Conservation (phyloP, 1,140 invertebrate genomes). For the Heterodera schachtii region DNA sequence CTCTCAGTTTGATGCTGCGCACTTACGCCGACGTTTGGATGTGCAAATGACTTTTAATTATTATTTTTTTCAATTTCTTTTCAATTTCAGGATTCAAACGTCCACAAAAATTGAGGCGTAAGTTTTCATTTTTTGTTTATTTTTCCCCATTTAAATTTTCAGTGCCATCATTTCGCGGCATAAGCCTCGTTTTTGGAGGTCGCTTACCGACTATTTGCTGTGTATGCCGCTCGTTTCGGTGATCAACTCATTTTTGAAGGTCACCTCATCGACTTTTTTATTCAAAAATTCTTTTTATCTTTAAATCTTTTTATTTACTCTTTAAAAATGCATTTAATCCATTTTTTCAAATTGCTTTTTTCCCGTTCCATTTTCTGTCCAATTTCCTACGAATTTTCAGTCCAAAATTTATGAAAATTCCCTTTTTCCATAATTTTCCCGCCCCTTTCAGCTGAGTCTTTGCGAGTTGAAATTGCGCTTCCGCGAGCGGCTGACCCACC, state of each 20-base stretch:
- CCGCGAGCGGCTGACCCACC: constrained; percentile 81
- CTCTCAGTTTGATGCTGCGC: constrained; percentile 78
- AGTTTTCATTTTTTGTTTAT: neutral
- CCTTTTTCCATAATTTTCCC: neutral
- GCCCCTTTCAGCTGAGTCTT: constrained; percentile 77
- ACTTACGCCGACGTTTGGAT: constrained; percentile 95
- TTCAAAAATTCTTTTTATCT: too few species aligned
- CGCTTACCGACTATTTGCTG: constrained; percentile 74
- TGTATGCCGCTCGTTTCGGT: constrained; percentile 72
- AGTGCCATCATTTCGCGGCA: constrained; percentile 90
- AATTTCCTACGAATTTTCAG: too few species aligned
- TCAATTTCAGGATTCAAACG: constrained; percentile 70
- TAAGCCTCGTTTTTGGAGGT: constrained; percentile 75
- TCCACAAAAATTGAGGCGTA: constrained; percentile 78
- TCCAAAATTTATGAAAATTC: too few species aligned
- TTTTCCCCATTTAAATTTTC: constrained; percentile 65
- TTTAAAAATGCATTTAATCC: too few species aligned
- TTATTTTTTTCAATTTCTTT: neutral
- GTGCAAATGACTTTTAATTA: constrained; percentile 32
- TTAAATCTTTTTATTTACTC: too few species aligned
- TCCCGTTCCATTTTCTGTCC: too few species aligned
- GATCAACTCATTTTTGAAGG: constrained; percentile 87
- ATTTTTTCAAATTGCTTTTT: too few species aligned
- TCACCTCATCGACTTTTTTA: too few species aligned
- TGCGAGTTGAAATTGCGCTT: constrained; percentile 88